Conservation (phyloP, 2,888 invertebrate species). For the Charanyca ferruginea region DNA sequence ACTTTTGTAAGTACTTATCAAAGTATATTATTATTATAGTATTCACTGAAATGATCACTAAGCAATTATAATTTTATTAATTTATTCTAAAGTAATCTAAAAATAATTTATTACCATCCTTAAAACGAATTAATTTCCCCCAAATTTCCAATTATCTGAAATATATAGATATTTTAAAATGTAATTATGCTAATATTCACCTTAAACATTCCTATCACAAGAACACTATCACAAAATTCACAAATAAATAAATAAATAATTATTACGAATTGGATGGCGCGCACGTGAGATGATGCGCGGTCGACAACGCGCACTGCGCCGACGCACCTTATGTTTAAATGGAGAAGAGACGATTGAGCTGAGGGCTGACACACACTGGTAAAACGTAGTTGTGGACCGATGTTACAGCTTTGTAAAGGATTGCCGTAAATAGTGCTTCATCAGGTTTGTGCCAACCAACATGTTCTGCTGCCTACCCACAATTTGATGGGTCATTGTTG, state of each 20-base stretch:
- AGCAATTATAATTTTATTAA: no score
- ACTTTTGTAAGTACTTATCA: no score
- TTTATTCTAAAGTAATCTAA: no score
- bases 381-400: neutral
- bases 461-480: no score
- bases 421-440: neutral
- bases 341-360: slow-evolving; percentile 60
- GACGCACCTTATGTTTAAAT: slow-evolving; percentile 71
- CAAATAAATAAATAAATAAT: slow-evolving; percentile 46
- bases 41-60: no score
- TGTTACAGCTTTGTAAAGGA: neutral
- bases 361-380: slow-evolving; percentile 44
- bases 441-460: no score
- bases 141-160: no score
- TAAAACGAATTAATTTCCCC: no score
- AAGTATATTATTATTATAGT: no score
- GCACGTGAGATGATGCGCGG: slow-evolving; percentile 73
- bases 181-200: slow-evolving; percentile 26
- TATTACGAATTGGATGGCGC: slow-evolving; percentile 59
- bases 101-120: no score
- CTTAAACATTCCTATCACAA: slow-evolving; percentile 36
- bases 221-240: slow-evolving; percentile 58
- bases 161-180: no score
- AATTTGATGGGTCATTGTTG: no score
- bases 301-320: slow-evolving; percentile 70